Evolutionary conservation across 2,888 invertebrate species (phyloP), one percentile per base, ranked within the genome.

Genomic region (Chloroclystis v-ata): DNA sequence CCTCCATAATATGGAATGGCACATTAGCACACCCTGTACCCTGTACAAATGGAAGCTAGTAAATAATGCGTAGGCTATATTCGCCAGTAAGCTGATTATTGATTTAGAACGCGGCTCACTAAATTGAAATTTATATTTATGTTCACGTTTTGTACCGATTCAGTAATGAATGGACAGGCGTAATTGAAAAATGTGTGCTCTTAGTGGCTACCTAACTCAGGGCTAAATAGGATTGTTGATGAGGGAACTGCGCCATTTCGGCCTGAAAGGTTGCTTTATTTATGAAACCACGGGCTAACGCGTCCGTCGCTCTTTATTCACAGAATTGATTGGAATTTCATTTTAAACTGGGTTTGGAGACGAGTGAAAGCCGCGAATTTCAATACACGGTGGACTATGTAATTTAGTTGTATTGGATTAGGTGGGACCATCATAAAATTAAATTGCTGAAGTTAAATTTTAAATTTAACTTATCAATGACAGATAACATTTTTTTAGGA

Each of bases 11-110:
- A 39, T 11, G 20, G 8, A 25, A 28, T 29, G n/a, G 5, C 12
- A 12, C 10, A 13, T 44, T 38, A 13, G 24, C 11, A 14, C 44
- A 42, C 10, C 44, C 41, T 45, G 28, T 45, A 42, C n/a, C n/a
- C n/a, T n/a, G n/a, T 3, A 35, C 24, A 35, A 35, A 30, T 13
- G 37, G 11, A 11, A 38, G 37, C 45, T 49, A 47, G 54, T 59
- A 59, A 64, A 62, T 62, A 62, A 61, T 62, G 61, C 64, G 46
- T 43, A 37, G 41, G 43, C 20, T 53, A 49, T 49, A 56, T 59
- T 56, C 50, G 35, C 48, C 41, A 37, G 46, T 57, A 57, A 56
- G 55, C 59, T 60, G 60, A 55, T 63, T 65, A 65, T 63, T 65
- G 63, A 65, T 65, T 65, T 57, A 63, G 59, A 55, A 45, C 37